phyloP scores from a whole-genome alignment of 2,113 vertebrate genomes.

The Gila orcuttii region DNA sequence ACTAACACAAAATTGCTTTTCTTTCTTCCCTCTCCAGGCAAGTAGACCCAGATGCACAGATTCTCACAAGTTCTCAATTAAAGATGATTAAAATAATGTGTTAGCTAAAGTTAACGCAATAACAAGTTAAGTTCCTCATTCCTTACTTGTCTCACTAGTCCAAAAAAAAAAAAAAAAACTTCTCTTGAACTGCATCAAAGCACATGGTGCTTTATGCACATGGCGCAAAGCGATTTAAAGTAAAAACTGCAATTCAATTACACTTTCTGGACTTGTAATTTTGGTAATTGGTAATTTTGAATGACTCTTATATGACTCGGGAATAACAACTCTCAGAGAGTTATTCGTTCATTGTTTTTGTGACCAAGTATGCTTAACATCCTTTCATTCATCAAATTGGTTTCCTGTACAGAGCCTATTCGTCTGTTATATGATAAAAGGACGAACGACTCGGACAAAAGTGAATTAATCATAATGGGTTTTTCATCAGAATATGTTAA shows the following conservation, averaged over 20 bases:
- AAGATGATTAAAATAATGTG: not conserved
- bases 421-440: not conserved
- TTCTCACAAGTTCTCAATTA: not conserved
- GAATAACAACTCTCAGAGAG: not conserved
- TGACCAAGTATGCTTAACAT: not conserved
- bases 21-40: not conserved
- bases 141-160: not conserved
- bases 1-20: not conserved
- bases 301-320: not conserved
- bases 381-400: not conserved
- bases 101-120: not conserved
- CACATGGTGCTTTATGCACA: not conserved
- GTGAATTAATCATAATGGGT: too few species aligned
- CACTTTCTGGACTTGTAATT: not conserved
- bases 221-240: not conserved
- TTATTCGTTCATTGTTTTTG: not conserved
- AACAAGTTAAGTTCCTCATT: not conserved
- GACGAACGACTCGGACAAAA: too few species aligned
- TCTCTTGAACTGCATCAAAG: not conserved
- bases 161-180: too few species aligned
- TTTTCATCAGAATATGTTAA: too few species aligned
- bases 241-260: not conserved
- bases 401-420: not conserved
- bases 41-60: not conserved
- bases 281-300: not conserved